Evolutionary conservation across 2,113 vertebrate species (phyloP), one percentile per base, ranked within the genome.

Genomic region (Vidua chalybeata): DNA sequence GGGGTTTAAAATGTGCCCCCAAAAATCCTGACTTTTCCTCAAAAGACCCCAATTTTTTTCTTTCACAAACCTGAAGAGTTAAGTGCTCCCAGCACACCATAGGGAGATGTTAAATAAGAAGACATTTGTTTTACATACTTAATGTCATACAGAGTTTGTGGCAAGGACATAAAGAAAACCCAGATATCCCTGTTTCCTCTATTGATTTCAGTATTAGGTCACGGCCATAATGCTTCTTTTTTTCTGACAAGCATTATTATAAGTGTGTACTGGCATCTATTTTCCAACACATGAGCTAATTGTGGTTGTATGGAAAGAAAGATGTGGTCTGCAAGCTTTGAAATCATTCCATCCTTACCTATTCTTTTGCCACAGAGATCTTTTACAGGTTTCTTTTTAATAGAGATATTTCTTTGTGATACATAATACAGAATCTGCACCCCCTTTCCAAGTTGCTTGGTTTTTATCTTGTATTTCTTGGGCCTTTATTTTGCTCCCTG

Each of bases 401-500:
- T 5, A 88, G 43, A 54, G 13, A 5, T 19, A 69, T 39, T 78
- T 46, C 49, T 63, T 72, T 81, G 22, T 28, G 79, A 41, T 41
- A 30, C 2, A 7, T 41, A 45, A 71, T 27, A 95, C 6, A 11
- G 23, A 68, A 51, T 64, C 52, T 58, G n/a, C 0, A 0, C 21
- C 54, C 21, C 30, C 30, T 72, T 91, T 64, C 72, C 45, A 91
- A 80, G 64, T 16, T 90, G 26, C 54, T 96, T 62, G 30, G 69
- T 76, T 91, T 96, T 94, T 54, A 43, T 49, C 59, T 45, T 73
- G 51, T 64, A 54, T 89, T 91, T 77, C 67, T 41, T 83, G 52
- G 49, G 41, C 26, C 19, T 68, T 66, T 82, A 54, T 82, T 85
- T 75, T 51, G 33, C 33, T 92, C 74, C 43, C n/a, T 90, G 51